A percentile compares a stretch with the other conserved stretches of the same genome.
Conservation (phyloP, 2,888 invertebrate species). For the Dryobota labecula region DNA sequence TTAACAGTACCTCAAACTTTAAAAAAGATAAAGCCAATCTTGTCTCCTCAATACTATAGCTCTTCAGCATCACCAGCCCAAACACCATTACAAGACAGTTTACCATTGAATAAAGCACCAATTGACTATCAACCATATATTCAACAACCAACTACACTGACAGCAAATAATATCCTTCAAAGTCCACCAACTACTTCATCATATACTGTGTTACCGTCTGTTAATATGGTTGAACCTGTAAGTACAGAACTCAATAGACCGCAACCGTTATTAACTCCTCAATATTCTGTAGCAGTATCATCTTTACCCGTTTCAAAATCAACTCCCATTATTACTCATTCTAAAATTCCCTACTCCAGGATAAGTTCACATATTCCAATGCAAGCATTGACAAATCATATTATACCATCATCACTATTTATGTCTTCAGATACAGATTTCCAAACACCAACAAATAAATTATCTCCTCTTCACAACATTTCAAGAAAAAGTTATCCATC, state of each 20-base stretch:
- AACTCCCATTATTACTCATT: background rate
- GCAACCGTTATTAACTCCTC: background rate
- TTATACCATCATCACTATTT: conserved; percentile 27
- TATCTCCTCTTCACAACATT: too few relatives aligned
- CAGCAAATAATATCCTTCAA: background rate
- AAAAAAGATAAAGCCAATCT: background rate
- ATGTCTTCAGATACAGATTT: background rate
- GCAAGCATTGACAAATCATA: background rate
- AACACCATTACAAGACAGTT: background rate
- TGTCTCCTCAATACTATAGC: background rate
- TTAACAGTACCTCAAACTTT: background rate
- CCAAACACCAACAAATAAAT: background rate
- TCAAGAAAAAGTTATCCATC: background rate
- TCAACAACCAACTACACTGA: background rate
- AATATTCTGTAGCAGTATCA: background rate
- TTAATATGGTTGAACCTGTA: background rate
- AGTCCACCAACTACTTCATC: background rate
- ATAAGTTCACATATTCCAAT: background rate
- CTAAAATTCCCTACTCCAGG: background rate
- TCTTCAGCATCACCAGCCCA: background rate
- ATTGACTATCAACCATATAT: background rate
- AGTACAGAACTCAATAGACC: background rate
- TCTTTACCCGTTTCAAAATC: background rate
- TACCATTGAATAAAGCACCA: background rate
- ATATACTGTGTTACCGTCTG: background rate